Base-by-base conservation (phyloP, 2,113 vertebrate genomes). In the Ptyas mucosa region DNA sequence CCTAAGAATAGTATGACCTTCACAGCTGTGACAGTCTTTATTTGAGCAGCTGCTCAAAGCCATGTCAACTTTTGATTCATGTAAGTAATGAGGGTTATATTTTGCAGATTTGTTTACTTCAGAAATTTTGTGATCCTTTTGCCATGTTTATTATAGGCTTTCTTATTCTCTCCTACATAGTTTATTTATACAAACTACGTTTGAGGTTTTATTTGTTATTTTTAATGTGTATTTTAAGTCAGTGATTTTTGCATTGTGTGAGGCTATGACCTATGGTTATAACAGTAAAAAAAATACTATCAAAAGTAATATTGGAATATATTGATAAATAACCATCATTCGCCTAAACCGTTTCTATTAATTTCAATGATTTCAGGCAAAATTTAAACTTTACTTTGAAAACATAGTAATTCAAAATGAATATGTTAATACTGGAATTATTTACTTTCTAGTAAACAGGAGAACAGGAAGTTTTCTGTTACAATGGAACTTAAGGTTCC, bases 321-420 rank as follows among this genome's bases (percentile, higher is more conserved):
- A 81, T 43, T 81, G 18, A 81, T 81, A 43, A 81, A 81, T 39
- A 81, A 81, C n/a, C n/a, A 21, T 81, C 34, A 81, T 21, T 81
- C 8, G 8, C 34, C 34, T 43, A 81, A 81, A 43, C 34, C 8
- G 20, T 21, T 81, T 81, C 20, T 81, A 81, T 43, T 81, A 43
- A 81, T 46, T 88, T 88, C 51, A n/a, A 29, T 54, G 12, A 54
- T 88, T 26, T 34, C 2, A 20, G 90, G 93, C 8, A 81, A 12
- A 94, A 52, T 12, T 20, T 12, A 92, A 91, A 9, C 88, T 90
- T 61, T 92, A 23, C 92, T 92, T 20, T 87, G 39, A 87, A 91
- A 29, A 51, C 5, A 91, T 3, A 10, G 20, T 51, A 29, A 53
- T 0, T 90, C 15, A 96, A 92, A 94, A 46, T 51, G 29, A 69